Evolutionary conservation across 2,888 invertebrate genomes (phyloP).

Genomic region (Marronus borbonicus): DNA sequence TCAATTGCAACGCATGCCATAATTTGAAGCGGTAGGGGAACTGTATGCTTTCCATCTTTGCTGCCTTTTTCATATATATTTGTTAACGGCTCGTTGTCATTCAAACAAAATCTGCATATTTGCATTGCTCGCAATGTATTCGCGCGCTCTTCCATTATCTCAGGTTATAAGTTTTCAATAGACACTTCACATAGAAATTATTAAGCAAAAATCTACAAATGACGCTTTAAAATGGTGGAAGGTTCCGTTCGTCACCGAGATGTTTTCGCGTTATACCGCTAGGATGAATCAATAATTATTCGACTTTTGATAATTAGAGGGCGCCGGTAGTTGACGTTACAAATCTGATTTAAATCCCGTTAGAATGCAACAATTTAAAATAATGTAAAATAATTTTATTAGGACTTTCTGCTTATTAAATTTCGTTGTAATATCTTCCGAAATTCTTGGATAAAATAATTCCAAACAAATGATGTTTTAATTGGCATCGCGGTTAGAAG

Average conservation of each 20-base stretch:
- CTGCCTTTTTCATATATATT: conserved; percentile 78
- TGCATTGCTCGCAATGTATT: conserved; percentile 76
- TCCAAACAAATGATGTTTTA: too few relatives aligned
- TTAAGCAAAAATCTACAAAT: conserved; percentile 59
- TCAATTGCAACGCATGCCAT: conserved; percentile 85
- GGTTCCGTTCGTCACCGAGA: conserved; percentile 62
- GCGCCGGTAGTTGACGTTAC: conserved; percentile 25
- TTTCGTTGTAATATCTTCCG: too few relatives aligned
- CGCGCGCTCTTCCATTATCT: conserved; percentile 76
- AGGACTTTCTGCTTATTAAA: too few relatives aligned
- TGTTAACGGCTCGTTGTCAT: conserved; percentile 76
- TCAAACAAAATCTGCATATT: conserved; percentile 84
- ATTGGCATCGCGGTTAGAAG: too few relatives aligned
- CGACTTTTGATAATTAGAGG: conserved; percentile 48
- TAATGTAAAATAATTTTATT: too few relatives aligned
- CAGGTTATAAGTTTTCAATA: conserved; percentile 37
- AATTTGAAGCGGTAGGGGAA: conserved; percentile 82
- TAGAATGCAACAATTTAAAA: too few relatives aligned
- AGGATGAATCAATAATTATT: conserved; percentile 57
- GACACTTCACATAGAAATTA: conserved; percentile 49
- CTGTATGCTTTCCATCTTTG: conserved; percentile 74
- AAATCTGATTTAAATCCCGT: too few relatives aligned
- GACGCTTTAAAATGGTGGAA: conserved; percentile 65
- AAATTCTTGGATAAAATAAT: too few relatives aligned
- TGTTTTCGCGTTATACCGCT: conserved; percentile 52